Base-by-base conservation (phyloP, 2,113 vertebrate species). In the Acanthochromis polyacanthus region DNA sequence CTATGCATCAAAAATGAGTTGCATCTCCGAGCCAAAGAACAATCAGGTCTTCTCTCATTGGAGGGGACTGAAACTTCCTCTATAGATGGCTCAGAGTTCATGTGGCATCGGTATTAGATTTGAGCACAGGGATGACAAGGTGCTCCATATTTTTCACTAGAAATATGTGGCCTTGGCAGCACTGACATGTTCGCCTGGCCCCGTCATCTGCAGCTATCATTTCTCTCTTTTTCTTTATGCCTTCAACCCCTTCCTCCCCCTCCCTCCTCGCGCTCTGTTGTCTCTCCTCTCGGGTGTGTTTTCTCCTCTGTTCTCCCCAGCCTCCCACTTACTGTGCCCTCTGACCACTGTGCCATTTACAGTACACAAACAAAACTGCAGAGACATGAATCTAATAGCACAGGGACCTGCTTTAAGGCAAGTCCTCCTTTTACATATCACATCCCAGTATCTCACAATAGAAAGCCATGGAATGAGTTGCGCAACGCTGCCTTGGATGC, bases 261-360 rank as follows among this genome's bases (percentile, higher is more conserved):
- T 55, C 56, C 40, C 30, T 61, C 58, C 51, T 22, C 5, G 6
- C 36, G 5, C 40, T 43, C 40, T 43, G 11, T 43, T 15, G 20
- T 38, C 23, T 16, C 57, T 84, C 15, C 48, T 65, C 56, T 74
- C 3, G 1, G 59, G 72, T 76, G 22, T 75, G 17, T 64, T 28
- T 51, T 80, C 51, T 38, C 9, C 45, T 65, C 53, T 61, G 4
- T 57, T 81, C 40, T 79, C 77, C 73, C 57, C 55, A 56, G 52
- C 48, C 55, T 65, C 68, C 60, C 64, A 55, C 68, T 86, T 32
- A 68, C 63, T 20, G 25, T 79, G 75, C 66, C 60, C 75, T 79
- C 65, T 79, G 81, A 84, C 70, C 75, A 36, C 43, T 67, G 58
- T 69, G 70, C 70, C 78, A 70, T 86, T 83, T 87, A 72, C 74